Evolutionary conservation across 2,113 vertebrate genomes (phyloP).

Genomic region (Sturnira hondurensis): DNA sequence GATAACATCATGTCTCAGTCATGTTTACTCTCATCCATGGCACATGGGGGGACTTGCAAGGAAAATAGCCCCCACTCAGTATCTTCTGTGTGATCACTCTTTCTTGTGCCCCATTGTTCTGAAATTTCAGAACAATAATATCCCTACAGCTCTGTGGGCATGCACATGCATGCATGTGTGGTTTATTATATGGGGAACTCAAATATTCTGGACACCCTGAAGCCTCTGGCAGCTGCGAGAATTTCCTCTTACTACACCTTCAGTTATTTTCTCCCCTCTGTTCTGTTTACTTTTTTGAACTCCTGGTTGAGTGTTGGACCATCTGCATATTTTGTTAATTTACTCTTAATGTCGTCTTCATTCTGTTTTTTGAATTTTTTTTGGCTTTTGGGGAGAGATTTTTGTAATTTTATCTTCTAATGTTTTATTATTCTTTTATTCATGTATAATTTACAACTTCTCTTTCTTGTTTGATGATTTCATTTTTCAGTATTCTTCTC

Average conservation of each 20-base stretch:
- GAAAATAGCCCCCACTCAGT: too few relatives aligned
- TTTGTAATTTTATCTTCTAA: not conserved
- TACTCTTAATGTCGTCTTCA: not conserved
- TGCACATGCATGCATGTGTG: not conserved
- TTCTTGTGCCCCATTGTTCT: not conserved
- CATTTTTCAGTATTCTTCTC: not conserved
- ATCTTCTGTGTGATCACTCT: not conserved
- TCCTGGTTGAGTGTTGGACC: not conserved
- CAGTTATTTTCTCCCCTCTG: not conserved
- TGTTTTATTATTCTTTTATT: not conserved
- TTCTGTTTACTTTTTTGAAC: not conserved
- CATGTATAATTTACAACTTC: not conserved
- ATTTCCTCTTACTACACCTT: not conserved
- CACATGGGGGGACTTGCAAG: too few relatives aligned
- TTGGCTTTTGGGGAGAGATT: not conserved
- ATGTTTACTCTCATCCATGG: too few relatives aligned
- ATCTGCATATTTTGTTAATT: not conserved
- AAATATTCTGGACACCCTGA: not conserved
- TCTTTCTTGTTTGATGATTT: not conserved
- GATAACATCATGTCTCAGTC: too few relatives aligned
- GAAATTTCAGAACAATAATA: not conserved
- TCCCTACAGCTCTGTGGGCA: not conserved
- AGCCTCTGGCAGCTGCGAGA: not conserved
- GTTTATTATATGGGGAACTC: not conserved
- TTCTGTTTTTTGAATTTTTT: not conserved